Base-by-base conservation (phyloP, 2,888 invertebrate species). In the Ischnura elegans region DNA sequence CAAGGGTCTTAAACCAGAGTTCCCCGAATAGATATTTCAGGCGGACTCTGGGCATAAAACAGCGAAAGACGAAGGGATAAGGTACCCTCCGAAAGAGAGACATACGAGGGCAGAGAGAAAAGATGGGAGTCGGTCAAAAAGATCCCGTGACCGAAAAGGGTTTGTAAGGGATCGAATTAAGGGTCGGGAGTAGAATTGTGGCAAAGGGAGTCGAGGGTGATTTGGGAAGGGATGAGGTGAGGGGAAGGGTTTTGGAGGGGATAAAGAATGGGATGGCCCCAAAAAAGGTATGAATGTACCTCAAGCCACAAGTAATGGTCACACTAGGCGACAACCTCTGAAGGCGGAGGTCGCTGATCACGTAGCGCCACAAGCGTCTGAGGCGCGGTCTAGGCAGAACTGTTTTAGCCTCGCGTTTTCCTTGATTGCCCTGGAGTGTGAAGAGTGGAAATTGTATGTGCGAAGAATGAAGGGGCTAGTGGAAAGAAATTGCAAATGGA, bases 101-200 rank as follows among this genome's bases (percentile, higher is more conserved):
- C 51, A 51, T 13, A 51, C 13, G 51, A 51, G 51, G 61, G 61
- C 2, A 61, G n/a, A 25, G 61, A 61, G 61, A 6, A 61, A 61
- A 25, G n/a, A 21, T 3, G 2, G 61, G 8, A 6, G 61, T 25
- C 25, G 10, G n/a, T n/a, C n/a, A n/a, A n/a, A n/a, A n/a, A n/a
- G n/a, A n/a, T n/a, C n/a, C n/a, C n/a, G n/a, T n/a, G 36, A 36
- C 76, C 76, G 76, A 29, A 36, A 76, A 76, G 76, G 76, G 76
- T 25, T 6, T 29, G 29, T 10, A 76, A 36, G 76, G 25, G 51
- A 51, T 51, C 51, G 51, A 51, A 10, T 51, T 51, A 19, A 19
- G 36, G 36, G 76, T n/a, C 4, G 36, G 2, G 10, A 36, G 13
- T 29, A 61, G n/a, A n/a, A n/a, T n/a, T 25, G 6, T 8, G 61